These are phyloP conservation scores for Sarcoramphus papa DNA, from an alignment of 2,797 vertebrate genomes.

Conservation along the genomic window DNA sequence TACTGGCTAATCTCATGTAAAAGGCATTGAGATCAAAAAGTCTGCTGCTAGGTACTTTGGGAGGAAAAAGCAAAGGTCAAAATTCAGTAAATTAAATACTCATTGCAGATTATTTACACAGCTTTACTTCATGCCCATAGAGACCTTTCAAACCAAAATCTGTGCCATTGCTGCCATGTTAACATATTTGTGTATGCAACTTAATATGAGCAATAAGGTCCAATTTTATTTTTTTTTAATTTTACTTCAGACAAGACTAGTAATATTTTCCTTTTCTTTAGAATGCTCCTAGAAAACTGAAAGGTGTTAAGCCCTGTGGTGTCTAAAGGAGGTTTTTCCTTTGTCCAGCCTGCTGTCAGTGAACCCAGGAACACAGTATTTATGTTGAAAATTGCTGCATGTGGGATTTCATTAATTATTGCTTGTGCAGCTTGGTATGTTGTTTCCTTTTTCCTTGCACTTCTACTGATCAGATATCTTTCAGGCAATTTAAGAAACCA, in stretches of 20 bases:
- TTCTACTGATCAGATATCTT: neutral
- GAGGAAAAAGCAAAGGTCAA: neutral
- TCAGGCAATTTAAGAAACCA: neutral
- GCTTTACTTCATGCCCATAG: neutral
- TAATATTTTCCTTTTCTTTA: neutral
- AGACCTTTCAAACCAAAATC: neutral
- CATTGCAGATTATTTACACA: neutral
- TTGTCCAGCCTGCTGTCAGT: neutral
- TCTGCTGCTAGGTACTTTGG: neutral
- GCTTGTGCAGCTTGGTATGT: neutral
- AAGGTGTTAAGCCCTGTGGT: neutral
- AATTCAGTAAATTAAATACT: neutral
- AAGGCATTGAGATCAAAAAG: neutral
- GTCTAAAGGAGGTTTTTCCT: neutral
- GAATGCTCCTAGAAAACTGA: neutral
- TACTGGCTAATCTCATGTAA: neutral
- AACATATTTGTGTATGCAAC: neutral
- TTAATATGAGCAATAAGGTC: neutral
- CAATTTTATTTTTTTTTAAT: neutral
- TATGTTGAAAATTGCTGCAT: neutral
- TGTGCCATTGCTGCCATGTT: neutral
- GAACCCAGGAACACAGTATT: neutral
- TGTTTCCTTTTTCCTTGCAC: neutral
- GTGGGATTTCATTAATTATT: neutral
- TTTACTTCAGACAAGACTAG: neutral